These are phyloP conservation scores for Pammene fasciana DNA, from an alignment of 2,888 invertebrate species.

Conservation along the genomic window DNA sequence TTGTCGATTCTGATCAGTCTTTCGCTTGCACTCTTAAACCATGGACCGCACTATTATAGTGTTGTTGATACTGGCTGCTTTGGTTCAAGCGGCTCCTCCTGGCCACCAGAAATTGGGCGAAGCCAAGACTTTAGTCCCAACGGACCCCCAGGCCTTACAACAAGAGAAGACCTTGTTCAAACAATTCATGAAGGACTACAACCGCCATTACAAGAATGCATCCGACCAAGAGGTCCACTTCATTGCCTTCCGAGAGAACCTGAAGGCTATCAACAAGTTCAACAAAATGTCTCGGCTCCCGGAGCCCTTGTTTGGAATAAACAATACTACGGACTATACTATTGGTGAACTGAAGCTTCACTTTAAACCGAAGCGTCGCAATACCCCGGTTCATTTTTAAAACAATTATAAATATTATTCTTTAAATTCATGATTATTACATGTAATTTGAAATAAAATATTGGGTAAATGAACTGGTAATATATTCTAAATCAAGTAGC, in stretches of 20 bases:
- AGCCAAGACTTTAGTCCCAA: neutral
- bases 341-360: conserved; percentile 25
- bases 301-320: conserved; percentile 50
- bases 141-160: neutral
- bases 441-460: too few relatives aligned
- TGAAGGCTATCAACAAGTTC: conserved; percentile 52
- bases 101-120: too few relatives aligned
- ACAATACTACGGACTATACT: conserved; percentile 59
- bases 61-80: neutral
- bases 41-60: neutral
- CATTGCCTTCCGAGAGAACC: conserved; percentile 39
- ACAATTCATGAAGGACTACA: conserved; percentile 11
- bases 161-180: conserved; percentile 12
- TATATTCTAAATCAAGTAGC: too few relatives aligned
- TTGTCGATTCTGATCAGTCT: neutral
- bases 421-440: too few relatives aligned
- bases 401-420: too few relatives aligned
- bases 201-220: conserved; percentile 11
- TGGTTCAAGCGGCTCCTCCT: neutral
- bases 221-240: conserved; percentile 15
- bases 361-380: neutral
- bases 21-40: neutral
- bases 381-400: too few relatives aligned
- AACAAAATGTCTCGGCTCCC: conserved; percentile 46
- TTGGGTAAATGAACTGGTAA: too few relatives aligned